These are phyloP conservation scores for Phodopus roborovskii DNA, from an alignment of 2,113 vertebrate species.

Conservation along the genomic window DNA sequence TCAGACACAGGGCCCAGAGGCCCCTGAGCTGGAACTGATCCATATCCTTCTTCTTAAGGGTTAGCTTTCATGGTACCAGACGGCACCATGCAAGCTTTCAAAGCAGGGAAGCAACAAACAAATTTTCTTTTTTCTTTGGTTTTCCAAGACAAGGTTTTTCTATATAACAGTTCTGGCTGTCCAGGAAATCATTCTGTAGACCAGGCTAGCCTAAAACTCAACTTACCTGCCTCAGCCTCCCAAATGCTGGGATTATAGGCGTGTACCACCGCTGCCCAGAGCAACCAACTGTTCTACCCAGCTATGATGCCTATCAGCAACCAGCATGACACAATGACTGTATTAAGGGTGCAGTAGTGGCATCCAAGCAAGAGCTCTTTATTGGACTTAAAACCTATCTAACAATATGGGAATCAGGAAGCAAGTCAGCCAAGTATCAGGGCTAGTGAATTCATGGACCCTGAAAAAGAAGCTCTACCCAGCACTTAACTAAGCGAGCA, in stretches of 20 bases:
- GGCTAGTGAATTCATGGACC: neutral
- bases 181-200: too few relatives aligned
- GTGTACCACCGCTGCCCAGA: too few relatives aligned
- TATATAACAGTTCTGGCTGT: too few relatives aligned
- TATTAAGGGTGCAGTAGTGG: neutral
- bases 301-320: neutral
- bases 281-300: neutral
- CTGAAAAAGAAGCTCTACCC: neutral
- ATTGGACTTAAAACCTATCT: neutral
- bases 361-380: neutral
- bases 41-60: neutral
- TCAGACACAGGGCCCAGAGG: neutral
- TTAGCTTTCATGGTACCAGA: neutral
- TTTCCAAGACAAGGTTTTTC: too few relatives aligned
- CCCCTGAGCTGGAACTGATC: neutral
- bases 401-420: neutral
- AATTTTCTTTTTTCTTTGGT: too few relatives aligned
- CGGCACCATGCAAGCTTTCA: neutral
- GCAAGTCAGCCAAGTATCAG: neutral
- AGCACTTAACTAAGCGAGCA: neutral
- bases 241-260: too few relatives aligned
- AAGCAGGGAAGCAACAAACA: neutral
- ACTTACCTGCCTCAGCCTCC: too few relatives aligned
- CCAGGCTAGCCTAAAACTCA: too few relatives aligned
- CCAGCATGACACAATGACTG: neutral